These are phyloP conservation scores for Eclectus roratus DNA, from an alignment of 2,113 vertebrate genomes.

Conservation along the genomic window DNA sequence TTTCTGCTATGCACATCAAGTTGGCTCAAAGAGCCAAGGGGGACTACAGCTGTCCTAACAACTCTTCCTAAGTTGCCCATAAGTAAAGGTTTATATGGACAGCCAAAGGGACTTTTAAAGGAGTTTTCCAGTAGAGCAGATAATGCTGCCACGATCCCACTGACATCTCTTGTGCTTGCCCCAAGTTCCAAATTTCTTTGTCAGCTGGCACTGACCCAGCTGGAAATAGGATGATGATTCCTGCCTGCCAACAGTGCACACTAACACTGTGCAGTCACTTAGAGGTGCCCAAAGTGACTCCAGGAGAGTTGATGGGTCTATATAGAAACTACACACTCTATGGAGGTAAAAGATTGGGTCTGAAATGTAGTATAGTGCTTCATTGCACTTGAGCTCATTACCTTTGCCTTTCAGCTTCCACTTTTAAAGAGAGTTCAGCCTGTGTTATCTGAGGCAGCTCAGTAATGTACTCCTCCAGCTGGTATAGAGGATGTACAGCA, in stretches of 20 bases:
- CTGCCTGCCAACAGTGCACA: not conserved
- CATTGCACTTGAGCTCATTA: not conserved
- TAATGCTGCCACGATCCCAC: not conserved
- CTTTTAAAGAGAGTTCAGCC: not conserved
- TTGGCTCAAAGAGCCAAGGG: not conserved
- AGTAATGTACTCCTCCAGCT: not conserved
- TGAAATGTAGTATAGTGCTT: not conserved
- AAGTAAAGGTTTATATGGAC: not conserved
- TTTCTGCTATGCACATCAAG: not conserved
- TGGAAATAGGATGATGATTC: not conserved
- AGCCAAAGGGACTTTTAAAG: not conserved
- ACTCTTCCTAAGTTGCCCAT: not conserved
- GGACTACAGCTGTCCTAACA: not conserved
- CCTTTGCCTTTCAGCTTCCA: not conserved
- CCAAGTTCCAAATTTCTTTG: not conserved
- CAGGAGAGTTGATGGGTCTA: rapidly evolving
- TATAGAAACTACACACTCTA: not conserved
- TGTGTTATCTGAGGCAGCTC: not conserved
- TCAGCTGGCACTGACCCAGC: not conserved
- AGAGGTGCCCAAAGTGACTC: not conserved
- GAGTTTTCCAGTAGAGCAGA: not conserved
- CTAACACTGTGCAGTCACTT: rapidly evolving
- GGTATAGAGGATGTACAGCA: not conserved
- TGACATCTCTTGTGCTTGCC: not conserved
- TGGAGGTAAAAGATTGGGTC: not conserved